phyloP scores from a whole-genome alignment of 1,140 invertebrate genomes.

The Phymorhynchus buccinoides region DNA sequence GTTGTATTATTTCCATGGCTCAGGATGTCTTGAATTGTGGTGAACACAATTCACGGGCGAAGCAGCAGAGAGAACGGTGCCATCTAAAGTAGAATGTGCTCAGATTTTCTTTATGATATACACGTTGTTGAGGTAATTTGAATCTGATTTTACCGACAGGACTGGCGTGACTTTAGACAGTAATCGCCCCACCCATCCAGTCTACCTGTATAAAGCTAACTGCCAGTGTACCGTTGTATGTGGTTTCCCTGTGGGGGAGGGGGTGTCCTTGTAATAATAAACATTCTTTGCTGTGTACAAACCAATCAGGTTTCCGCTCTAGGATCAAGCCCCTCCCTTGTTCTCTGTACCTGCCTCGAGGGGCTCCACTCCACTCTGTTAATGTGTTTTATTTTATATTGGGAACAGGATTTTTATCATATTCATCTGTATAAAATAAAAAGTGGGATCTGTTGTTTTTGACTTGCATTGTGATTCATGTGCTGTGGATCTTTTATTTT shows the following conservation, averaged over 20 bases:
- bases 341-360: neutral
- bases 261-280: too few species aligned
- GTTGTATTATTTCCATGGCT: neutral
- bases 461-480: slow-evolving; percentile 4
- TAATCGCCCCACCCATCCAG: neutral
- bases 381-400: neutral
- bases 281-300: neutral
- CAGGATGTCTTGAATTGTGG: neutral
- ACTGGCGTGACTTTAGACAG: neutral
- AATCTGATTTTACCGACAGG: too few species aligned
- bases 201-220: neutral
- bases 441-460: neutral
- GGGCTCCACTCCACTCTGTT: too few species aligned
- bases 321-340: neutral
- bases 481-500: neutral
- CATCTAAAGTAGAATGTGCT: neutral
- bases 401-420: neutral
- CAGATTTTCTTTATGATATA: too few species aligned
- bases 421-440: neutral
- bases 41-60: neutral
- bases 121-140: too few species aligned
- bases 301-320: neutral
- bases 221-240: neutral
- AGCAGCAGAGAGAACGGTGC: neutral
- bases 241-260: neutral